phyloP scores from a whole-genome alignment of 2,113 vertebrate genomes.

The Grallaria varia region DNA sequence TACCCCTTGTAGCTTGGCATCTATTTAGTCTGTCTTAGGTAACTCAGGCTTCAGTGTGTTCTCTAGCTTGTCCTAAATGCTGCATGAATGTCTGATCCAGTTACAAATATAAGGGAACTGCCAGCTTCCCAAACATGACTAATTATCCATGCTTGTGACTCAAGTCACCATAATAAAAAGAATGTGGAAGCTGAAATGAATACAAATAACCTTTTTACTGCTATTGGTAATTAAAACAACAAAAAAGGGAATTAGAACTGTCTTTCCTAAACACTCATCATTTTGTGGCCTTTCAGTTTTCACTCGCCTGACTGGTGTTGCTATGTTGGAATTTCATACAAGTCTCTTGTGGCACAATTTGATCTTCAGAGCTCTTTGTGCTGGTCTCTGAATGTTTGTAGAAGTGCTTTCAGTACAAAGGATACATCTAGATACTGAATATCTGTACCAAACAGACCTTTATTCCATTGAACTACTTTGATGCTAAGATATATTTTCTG shows the following conservation, averaged over 20 bases:
- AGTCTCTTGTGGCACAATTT: not conserved
- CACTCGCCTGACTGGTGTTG: not conserved
- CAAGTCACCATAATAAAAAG: not conserved
- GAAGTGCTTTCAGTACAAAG: not conserved
- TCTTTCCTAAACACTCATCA: not conserved
- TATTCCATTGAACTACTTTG: not conserved
- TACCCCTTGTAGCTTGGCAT: not conserved
- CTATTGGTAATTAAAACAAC: not conserved
- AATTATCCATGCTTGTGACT: not conserved
- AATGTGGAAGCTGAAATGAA: not conserved
- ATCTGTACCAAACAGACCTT: not conserved
- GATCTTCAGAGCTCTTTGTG: constrained; percentile 1
- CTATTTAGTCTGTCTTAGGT: not conserved
- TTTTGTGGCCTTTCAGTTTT: not conserved
- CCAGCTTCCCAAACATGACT: not conserved
- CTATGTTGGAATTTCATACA: not conserved
- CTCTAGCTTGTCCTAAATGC: not conserved
- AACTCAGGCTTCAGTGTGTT: not conserved
- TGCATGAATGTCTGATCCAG: not conserved
- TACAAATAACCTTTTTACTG: not conserved
- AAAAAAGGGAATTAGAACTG: not conserved
- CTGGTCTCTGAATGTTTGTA: not conserved
- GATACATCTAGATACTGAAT: not conserved
- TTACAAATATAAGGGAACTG: not conserved
- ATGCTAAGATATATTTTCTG: not conserved